Evolutionary conservation across 2,113 vertebrate genomes (phyloP).

Genomic region (Cyanoderma ruficeps): DNA sequence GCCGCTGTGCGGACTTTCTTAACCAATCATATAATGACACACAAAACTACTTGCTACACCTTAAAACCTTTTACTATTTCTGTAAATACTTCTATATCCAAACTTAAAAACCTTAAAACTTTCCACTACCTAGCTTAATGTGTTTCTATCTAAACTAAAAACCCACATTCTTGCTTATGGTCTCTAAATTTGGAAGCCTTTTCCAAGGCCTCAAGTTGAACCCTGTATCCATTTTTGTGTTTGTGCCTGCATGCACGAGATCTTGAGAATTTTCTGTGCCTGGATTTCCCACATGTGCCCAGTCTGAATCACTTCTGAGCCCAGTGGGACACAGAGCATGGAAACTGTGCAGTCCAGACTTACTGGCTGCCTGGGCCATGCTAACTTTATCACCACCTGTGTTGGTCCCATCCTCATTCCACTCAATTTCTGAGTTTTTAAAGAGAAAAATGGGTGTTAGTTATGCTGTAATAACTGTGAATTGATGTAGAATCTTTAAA

Average conservation of each 20-base stretch:
- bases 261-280: neutral
- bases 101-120: neutral
- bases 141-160: neutral
- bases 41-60: neutral
- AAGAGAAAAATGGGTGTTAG: neutral
- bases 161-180: neutral
- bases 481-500: neutral
- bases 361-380: neutral
- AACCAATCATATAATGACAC: neutral
- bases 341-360: neutral
- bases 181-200: neutral
- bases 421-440: neutral
- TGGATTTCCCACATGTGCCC: neutral
- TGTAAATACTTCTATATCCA: neutral
- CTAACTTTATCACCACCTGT: neutral
- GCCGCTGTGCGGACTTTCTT: neutral
- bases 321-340: accelerated
- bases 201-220: neutral
- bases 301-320: neutral
- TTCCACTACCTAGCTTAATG: neutral
- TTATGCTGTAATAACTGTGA: neutral
- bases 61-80: neutral
- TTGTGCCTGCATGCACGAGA: neutral
- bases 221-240: neutral
- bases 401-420: neutral